A percentile compares a stretch with the other conserved stretches of the same genome.
phyloP scores from a whole-genome alignment of 2,797 vertebrate genomes.

The Anguilla anguilla region DNA sequence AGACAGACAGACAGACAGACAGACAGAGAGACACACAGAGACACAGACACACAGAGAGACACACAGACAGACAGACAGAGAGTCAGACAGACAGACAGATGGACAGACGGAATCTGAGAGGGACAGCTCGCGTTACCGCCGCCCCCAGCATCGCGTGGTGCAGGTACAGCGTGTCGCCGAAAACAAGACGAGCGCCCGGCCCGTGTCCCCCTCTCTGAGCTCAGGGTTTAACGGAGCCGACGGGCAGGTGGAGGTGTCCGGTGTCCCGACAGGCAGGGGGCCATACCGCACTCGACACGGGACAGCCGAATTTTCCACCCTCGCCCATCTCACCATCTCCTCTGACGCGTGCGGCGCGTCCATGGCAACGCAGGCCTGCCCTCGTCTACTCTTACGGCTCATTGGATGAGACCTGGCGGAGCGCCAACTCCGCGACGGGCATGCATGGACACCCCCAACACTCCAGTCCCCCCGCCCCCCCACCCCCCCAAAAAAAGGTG shows the following conservation, averaged over 20 bases:
- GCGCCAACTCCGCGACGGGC: background rate
- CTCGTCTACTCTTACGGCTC: conserved; percentile 27
- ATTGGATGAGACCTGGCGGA: conserved; percentile 14
- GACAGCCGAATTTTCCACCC: background rate
- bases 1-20: no score
- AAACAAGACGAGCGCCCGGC: no score
- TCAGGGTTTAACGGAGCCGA: background rate
- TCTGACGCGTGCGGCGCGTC: conserved; percentile 29
- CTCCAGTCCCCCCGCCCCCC: no score
- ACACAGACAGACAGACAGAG: no score
- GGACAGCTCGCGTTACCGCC: no score
- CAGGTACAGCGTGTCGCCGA: no score
- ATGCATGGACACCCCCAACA: background rate
- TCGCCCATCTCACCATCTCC: background rate
- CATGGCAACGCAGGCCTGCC: conserved; percentile 7
- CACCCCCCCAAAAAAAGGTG: no score
- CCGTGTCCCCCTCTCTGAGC: no score
- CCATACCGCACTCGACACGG: background rate
- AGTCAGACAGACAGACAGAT: no score
- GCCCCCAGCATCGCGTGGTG: no score
- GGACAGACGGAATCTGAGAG: no score
- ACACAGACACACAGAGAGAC: background rate
- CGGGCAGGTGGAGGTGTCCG: background rate
- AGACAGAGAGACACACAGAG: no score
- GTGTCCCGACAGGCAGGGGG: background rate